These are phyloP conservation scores for Xenopus tropicalis DNA, from an alignment of 2,113 vertebrate genomes.

Conservation along the genomic window DNA sequence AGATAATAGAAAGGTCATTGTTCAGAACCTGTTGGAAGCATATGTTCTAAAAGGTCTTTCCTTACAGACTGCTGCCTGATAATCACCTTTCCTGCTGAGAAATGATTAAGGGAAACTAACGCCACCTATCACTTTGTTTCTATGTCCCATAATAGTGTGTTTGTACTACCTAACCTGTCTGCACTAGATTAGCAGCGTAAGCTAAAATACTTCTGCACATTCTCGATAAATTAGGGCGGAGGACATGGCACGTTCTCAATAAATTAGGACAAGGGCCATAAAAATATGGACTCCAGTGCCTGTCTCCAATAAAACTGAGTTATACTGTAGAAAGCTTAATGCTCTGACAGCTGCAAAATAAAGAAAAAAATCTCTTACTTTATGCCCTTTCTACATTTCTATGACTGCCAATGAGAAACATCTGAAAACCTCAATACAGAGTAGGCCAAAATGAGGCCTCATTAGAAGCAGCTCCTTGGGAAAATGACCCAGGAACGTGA, in stretches of 20 bases:
- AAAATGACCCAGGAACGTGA: constrained; percentile 11
- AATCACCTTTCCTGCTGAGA: too few species aligned
- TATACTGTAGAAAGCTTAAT: constrained; percentile 22
- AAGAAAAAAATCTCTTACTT: constrained; percentile 11
- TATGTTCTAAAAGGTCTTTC: too few species aligned
- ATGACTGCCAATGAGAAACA: constrained; percentile 36
- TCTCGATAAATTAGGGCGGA: constrained; percentile 1
- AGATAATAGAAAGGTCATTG: too few species aligned
- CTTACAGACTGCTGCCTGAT: too few species aligned
- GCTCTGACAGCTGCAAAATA: constrained; percentile 32
- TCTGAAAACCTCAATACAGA: constrained; percentile 15
- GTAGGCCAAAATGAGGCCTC: constrained; percentile 40
- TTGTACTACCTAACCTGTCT: background rate
- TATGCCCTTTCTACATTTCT: constrained; percentile 5
- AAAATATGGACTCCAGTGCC: constrained; percentile 14
- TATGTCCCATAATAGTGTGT: too few species aligned
- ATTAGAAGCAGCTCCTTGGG: background rate
- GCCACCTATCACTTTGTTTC: too few species aligned
- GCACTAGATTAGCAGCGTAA: background rate
- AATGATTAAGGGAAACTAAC: too few species aligned
- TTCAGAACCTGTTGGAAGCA: too few species aligned
- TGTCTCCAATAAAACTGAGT: constrained; percentile 29
- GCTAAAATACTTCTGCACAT: constrained; percentile 9
- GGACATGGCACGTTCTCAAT: constrained; percentile 16
- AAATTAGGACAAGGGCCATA: constrained; percentile 19